phyloP scores from a whole-genome alignment of 2,888 invertebrate species.

The Tetranychus piercei region DNA sequence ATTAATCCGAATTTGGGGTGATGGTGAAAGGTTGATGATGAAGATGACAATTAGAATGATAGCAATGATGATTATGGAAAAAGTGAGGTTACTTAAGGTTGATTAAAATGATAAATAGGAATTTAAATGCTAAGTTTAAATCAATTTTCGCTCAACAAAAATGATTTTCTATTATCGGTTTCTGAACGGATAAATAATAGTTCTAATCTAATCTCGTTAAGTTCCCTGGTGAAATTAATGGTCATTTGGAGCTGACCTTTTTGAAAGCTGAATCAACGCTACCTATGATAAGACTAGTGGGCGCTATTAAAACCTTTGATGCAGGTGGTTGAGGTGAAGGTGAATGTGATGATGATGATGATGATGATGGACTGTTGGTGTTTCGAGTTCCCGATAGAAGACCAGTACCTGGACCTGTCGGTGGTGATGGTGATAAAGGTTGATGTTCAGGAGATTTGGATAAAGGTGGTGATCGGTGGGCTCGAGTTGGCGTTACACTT shows the following conservation, averaged over 20 bases:
- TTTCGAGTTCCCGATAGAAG: background rate
- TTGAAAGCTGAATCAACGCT: conserved; percentile 10
- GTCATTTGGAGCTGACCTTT: background rate
- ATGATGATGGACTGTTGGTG: background rate
- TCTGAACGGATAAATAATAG: no score
- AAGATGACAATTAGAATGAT: no score
- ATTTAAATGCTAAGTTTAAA: no score
- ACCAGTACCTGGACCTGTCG: background rate
- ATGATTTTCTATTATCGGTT: no score
- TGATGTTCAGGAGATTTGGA: background rate
- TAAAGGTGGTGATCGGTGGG: no score
- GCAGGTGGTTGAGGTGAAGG: background rate
- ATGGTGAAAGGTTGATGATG: background rate
- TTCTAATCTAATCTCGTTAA: no score
- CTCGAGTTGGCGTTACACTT: background rate
- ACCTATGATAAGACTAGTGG: conserved; percentile 11
- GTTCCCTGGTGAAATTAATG: background rate
- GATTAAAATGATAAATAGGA: no score
- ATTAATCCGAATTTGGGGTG: background rate
- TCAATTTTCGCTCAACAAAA: no score
- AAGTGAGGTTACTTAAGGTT: no score
- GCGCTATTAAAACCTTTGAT: background rate
- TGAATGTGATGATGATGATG: background rate
- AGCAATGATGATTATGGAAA: no score
- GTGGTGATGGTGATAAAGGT: background rate